Evolutionary conservation across 2,888 invertebrate species (phyloP), one percentile per base, ranked within the genome.

Genomic region (Hirtodrosophila cameraria): DNA sequence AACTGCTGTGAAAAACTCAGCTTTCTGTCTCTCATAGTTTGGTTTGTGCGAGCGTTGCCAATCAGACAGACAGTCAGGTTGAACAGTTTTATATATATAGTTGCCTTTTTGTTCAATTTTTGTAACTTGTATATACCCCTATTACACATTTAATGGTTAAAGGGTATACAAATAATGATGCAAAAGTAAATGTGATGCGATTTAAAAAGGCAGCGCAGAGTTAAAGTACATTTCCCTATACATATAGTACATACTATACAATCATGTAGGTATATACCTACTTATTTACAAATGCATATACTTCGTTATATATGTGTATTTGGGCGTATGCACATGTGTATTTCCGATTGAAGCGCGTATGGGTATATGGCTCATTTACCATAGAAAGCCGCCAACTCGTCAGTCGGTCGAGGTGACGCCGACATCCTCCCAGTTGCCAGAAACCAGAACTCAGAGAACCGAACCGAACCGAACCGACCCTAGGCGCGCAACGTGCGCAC

Each of bases 341-440:
- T 53, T 70, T 69, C 59, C 64, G 70, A 58, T 63, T 77, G 52
- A 57, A 52, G 41, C 62, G 61, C 50, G 58, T 31, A 41, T 61
- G 76, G 85, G 55, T 59, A 48, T 81, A 55, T 65, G 75, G 67
- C 85, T 86, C 85, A 81, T 81, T 81, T 86, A 77, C 57, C 71
- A 75, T 75, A 43, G 65, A 53, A 70, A 64, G 71, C 28, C 16
- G 36, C n/a, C 33, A 18, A 11, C 18, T 48, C 63, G 61, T 63
- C 73, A 58, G 50, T 60, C 50, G 42, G 63, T 55, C 45, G 41
- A 55, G 33, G 18, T 41, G 45, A 39, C 31, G 50, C 28, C 63
- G 48, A 53, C 67, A 76, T 69, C 23, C 60, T 36, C 38, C 48
- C 25, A 27, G 13, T 12, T 1, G 54, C n/a, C n/a, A n/a, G n/a